phyloP scores from a whole-genome alignment of 2,888 invertebrate genomes.

The Platynereis dumerilii region DNA sequence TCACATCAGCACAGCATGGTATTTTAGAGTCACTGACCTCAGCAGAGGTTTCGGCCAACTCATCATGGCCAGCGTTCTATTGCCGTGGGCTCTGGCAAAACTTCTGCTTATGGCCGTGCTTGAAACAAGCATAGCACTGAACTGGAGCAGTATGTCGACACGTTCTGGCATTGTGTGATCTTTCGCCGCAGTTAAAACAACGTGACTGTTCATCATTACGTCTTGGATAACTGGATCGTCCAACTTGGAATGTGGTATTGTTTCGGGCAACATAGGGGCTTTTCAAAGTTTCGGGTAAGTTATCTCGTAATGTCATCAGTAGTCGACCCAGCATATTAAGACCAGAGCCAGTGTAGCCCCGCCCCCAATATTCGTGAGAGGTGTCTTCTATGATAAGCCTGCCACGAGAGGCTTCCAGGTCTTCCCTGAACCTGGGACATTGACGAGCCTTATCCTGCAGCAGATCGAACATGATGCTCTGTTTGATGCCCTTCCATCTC shows the following conservation, averaged over 20 bases:
- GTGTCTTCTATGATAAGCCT: not conserved
- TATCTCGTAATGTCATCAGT: slow-evolving; percentile 5
- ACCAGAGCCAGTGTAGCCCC: not conserved
- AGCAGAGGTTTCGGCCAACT: no score
- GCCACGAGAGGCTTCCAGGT: not conserved
- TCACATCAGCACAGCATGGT: no score
- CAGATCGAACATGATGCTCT: not conserved
- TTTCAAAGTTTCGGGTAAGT: not conserved
- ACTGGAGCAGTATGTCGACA: not conserved
- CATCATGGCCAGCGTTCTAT: no score
- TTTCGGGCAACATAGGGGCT: not conserved
- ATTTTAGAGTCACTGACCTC: no score
- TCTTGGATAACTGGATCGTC: not conserved
- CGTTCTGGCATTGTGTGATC: not conserved
- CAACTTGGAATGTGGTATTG: not conserved
- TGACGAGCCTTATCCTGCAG: no score
- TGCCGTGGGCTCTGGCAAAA: no score
- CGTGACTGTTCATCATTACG: not conserved
- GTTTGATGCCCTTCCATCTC: not conserved
- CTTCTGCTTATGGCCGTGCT: not conserved
- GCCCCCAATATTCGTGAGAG: not conserved
- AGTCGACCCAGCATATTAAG: not conserved
- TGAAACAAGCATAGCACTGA: not conserved
- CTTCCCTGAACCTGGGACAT: not conserved
- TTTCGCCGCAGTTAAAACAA: slow-evolving; percentile 3